These are phyloP conservation scores for Caenorhabditis sp. DNA, from an alignment of 2,888 invertebrate species.

Conservation along the genomic window DNA sequence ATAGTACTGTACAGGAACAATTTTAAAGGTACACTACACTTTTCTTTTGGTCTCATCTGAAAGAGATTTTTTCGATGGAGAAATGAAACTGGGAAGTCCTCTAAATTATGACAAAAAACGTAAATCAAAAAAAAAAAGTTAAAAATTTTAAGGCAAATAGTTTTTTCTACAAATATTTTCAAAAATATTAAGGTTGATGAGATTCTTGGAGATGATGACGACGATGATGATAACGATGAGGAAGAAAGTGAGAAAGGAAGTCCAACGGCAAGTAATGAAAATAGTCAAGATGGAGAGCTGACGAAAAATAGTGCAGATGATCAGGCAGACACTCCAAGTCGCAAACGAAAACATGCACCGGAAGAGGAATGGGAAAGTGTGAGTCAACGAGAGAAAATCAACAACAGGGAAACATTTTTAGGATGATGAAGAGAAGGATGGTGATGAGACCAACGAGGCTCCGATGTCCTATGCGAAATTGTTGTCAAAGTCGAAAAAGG, in stretches of 20 bases:
- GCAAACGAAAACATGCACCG: constrained; percentile 34
- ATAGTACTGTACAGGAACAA: too few species aligned
- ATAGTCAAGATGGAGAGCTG: not conserved
- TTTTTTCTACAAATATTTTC: too few species aligned
- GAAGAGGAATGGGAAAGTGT: constrained; percentile 36
- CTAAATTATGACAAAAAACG: too few species aligned
- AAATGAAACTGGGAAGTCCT: too few species aligned
- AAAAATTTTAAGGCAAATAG: too few species aligned
- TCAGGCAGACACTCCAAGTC: constrained; percentile 7
- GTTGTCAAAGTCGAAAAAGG: constrained; percentile 18
- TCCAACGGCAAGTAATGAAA: not conserved
- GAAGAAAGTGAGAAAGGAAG: constrained; percentile 23
- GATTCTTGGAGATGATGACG: constrained; percentile 43
- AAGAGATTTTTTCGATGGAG: too few species aligned
- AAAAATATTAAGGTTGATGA: constrained; percentile 49
- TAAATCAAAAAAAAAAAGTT: constrained; percentile 22
- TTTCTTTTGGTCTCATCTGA: too few species aligned
- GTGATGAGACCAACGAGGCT: constrained; percentile 22
- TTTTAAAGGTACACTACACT: too few species aligned
- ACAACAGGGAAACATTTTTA: not conserved
- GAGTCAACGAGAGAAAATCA: not conserved
- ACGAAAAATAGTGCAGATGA: not conserved
- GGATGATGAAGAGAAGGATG: constrained; percentile 24
- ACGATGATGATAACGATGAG: constrained; percentile 37
- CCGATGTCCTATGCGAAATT: constrained; percentile 30